A percentile compares a stretch with the other conserved stretches of the same genome.
These are phyloP conservation scores for Leptodirus hochenwartii DNA, from an alignment of 2,888 invertebrate genomes.

Conservation along the genomic window DNA sequence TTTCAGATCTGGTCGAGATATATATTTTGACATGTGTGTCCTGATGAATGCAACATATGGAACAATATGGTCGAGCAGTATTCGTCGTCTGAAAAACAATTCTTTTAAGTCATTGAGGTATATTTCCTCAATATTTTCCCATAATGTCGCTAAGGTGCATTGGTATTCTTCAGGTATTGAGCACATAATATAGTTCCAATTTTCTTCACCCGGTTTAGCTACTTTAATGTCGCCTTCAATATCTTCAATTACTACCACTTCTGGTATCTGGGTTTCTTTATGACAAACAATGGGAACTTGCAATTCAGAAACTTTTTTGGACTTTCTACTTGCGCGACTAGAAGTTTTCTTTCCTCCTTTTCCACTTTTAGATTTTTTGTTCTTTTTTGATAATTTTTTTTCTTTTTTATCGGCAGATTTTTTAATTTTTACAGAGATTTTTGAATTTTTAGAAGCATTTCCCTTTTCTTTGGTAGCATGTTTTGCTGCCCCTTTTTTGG, in stretches of 20 bases:
- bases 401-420: constrained; percentile 4
- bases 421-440: constrained; percentile 6
- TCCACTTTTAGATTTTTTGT: constrained; percentile 13
- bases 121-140: constrained; percentile 27
- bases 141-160: constrained; percentile 24
- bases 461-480: constrained; percentile 9
- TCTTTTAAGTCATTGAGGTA: constrained; percentile 35
- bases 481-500: constrained; percentile 9
- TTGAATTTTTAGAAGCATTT: constrained; percentile 9
- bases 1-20: constrained; percentile 36
- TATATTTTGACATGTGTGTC: constrained; percentile 34
- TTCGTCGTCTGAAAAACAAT: constrained; percentile 35
- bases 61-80: constrained; percentile 33
- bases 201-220: constrained; percentile 20
- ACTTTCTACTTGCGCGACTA: constrained; percentile 6
- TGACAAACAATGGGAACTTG: constrained; percentile 16
- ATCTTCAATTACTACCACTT: constrained; percentile 14
- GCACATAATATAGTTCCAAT: constrained; percentile 25
- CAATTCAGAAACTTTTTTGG: constrained; percentile 7
- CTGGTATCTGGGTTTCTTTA: constrained; percentile 22
- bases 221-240: constrained; percentile 8
- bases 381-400: constrained; percentile 9
- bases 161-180: constrained; percentile 19
- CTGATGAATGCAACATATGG: constrained; percentile 37
- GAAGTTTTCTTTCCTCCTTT: constrained; percentile 9